Evolutionary conservation across 2,113 vertebrate species (phyloP), one percentile per base, ranked within the genome.

Genomic region (Pomatorhinus ruficollis): DNA sequence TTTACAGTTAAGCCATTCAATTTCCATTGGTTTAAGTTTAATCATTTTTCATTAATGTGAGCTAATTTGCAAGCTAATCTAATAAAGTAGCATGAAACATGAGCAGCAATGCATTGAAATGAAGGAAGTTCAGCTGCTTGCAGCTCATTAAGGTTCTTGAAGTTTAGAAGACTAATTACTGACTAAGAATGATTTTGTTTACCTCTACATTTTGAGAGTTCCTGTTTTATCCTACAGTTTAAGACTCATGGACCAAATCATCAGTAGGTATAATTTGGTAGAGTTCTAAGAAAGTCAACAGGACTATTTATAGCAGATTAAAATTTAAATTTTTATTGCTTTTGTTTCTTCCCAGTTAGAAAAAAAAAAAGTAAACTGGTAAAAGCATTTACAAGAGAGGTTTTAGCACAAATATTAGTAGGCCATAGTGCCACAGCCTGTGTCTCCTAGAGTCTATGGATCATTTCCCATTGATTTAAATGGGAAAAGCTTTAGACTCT

Each of bases 61-160:
- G 90, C 47, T 93, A 95, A 97, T 97, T 96, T 96, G 80, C 89
- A 90, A 95, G 86, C 86, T 96, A 97, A 97, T 97, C 96, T 95
- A 97, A 97, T 97, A 95, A 97, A 93, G 91, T 95, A 93, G 69
- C 94, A 93, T 89, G 95, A 96, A 95, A 97, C 94, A 90, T 78
- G 86, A 93, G 91, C 64, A 96, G 93, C 52, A 87, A 69, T 87
- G 68, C 69, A 87, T 69, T 83, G 91, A 92, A 97, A 92, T 93
- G 68, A 92, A 93, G 78, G 64, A 94, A 95, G 94, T 92, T 93
- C 80, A 78, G 93, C 75, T 89, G 80, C 89, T 95, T 95, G 72
- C 35, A 89, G 89, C 93, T 96, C 86, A 89, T 97, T 95, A 96
- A 89, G 76, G 90, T 92, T 93, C 94, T 89, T 89, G 64, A 96